Conservation (phyloP, 2,888 invertebrate genomes). For the Mechanitis messenoides region DNA sequence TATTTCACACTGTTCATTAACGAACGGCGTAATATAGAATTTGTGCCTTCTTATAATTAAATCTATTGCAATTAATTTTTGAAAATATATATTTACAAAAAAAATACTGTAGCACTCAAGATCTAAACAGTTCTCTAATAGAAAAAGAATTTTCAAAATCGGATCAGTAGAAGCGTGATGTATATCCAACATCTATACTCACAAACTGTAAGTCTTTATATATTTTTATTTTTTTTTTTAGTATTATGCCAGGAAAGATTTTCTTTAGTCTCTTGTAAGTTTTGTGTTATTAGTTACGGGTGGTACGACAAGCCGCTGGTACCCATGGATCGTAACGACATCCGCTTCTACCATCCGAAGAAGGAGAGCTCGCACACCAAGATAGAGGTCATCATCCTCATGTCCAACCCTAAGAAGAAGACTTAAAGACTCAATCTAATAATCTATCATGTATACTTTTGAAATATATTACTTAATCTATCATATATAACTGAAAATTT, state of each 20-base stretch:
- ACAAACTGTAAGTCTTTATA: background rate
- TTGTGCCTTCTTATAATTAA: too few relatives aligned
- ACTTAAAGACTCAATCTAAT: conserved; percentile 20
- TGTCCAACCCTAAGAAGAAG: conserved; percentile 54
- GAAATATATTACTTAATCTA: too few relatives aligned
- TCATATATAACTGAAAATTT: too few relatives aligned
- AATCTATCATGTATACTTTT: background rate
- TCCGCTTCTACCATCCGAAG: conserved; percentile 57
- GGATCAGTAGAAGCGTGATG: too few relatives aligned
- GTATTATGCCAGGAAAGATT: background rate
- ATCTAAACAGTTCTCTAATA: too few relatives aligned
- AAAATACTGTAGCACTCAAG: too few relatives aligned
- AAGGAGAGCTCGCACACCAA: conserved; percentile 59
- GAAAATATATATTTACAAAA: too few relatives aligned
- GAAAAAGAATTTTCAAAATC: too few relatives aligned
- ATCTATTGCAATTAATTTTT: too few relatives aligned
- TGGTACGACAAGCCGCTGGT: conserved; percentile 56
- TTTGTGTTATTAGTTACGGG: conserved; percentile 50
- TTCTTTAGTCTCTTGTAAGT: background rate
- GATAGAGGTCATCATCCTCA: conserved; percentile 57
- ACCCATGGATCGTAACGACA: conserved; percentile 53
- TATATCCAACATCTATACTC: background rate
- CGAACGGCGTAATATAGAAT: too few relatives aligned
- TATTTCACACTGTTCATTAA: too few relatives aligned
- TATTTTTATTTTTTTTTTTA: background rate